Conservation (phyloP, 2,888 invertebrate species). For the Eristalis arbustorum region DNA sequence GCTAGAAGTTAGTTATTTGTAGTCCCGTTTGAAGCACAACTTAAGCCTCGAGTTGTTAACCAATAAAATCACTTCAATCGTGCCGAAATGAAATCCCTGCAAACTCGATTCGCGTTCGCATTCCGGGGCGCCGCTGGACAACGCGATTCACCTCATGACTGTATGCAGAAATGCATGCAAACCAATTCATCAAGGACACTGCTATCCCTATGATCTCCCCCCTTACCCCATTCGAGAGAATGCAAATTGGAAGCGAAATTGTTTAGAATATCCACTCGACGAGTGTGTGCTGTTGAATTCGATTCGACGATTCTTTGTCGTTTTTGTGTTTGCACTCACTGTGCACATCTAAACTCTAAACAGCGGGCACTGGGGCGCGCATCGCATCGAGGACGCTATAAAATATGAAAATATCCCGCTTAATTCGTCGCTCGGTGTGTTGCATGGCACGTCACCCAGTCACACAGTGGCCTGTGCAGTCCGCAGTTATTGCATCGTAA, state of each 20-base stretch:
- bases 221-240: background rate
- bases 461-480: constrained; percentile 23
- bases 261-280: constrained; percentile 4
- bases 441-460: background rate
- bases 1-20: background rate
- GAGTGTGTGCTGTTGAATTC: background rate
- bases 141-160: background rate
- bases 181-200: background rate
- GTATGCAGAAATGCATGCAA: background rate
- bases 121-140: background rate
- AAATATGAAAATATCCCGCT: constrained; percentile 19
- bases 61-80: background rate
- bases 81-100: background rate
- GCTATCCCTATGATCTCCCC: background rate
- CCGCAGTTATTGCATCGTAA: constrained; percentile 64
- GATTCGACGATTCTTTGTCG: background rate
- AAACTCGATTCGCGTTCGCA: background rate
- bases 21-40: background rate
- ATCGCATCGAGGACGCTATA: background rate
- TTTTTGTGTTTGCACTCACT: background rate
- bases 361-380: background rate
- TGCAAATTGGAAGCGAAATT: constrained; percentile 17
- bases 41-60: background rate
- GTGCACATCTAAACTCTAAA: background rate
- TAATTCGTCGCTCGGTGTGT: constrained; percentile 43